phyloP scores from a whole-genome alignment of 2,797 vertebrate genomes.

The Liasis olivaceus region DNA sequence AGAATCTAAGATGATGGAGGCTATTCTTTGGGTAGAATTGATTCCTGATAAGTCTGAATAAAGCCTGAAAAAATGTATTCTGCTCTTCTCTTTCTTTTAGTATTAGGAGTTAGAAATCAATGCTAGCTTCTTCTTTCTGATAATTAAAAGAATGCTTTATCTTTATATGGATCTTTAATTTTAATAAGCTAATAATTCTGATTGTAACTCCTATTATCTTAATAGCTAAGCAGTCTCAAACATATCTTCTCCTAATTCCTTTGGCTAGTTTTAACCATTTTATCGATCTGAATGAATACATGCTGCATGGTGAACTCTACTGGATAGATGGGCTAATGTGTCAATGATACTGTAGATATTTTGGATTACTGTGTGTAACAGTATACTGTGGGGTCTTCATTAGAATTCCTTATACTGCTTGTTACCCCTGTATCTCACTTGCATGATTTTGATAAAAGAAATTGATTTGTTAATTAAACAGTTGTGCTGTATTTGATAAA shows the following conservation, averaged over 20 bases:
- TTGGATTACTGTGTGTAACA: neutral
- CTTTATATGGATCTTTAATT: conserved; percentile 72
- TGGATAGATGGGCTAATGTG: conserved; percentile 45
- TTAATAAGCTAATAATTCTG: conserved; percentile 74
- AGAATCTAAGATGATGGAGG: neutral
- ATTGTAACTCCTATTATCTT: conserved; percentile 73
- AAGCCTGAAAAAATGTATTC: accelerated
- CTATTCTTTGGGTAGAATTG: neutral
- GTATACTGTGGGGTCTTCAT: neutral
- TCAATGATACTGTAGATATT: conserved; percentile 44
- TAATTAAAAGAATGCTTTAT: conserved; percentile 75
- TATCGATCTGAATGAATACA: conserved; percentile 45
- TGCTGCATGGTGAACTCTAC: conserved; percentile 45
- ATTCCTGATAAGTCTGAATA: conserved; percentile 8
- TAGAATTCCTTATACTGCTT: conserved; percentile 11
- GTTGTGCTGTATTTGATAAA: conserved; percentile 39
- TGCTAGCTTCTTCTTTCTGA: conserved; percentile 67
- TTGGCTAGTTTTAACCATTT: conserved; percentile 55
- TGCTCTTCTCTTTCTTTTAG: conserved; percentile 58
- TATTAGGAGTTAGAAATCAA: conserved; percentile 72
- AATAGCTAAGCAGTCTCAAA: conserved; percentile 72
- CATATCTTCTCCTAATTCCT: conserved; percentile 68
- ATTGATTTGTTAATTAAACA: neutral
- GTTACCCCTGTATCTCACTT: neutral
- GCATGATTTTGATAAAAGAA: neutral